Evolutionary conservation across 2,888 invertebrate genomes (phyloP).

Genomic region (Ophioninae sp.): DNA sequence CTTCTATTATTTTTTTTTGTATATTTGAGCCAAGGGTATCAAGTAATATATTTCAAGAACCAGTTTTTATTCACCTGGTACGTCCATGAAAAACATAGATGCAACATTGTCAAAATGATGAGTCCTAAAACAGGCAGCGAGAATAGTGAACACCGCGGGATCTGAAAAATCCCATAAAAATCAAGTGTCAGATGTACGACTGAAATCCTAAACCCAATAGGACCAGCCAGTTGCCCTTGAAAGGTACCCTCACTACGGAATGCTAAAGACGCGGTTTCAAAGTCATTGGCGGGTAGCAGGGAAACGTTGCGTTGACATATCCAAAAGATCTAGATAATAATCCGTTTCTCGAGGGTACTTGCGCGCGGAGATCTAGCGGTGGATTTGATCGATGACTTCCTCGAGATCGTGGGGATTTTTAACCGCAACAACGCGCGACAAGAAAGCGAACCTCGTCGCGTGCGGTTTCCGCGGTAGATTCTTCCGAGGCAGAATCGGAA

Average conservation of each 20-base stretch:
- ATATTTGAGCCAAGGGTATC: too few relatives aligned
- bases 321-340: slow-evolving; percentile 7
- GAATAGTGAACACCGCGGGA: too few relatives aligned
- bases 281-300: background rate
- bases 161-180: too few relatives aligned
- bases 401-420: slow-evolving; percentile 30
- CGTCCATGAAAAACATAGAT: too few relatives aligned
- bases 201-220: too few relatives aligned
- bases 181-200: too few relatives aligned
- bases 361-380: slow-evolving; percentile 38
- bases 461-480: slow-evolving; percentile 4
- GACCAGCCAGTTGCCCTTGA: too few relatives aligned
- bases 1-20: too few relatives aligned
- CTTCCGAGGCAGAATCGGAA: slow-evolving; percentile 1
- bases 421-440: background rate
- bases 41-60: too few relatives aligned
- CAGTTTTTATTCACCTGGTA: too few relatives aligned
- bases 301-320: background rate
- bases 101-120: background rate
- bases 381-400: slow-evolving; percentile 43
- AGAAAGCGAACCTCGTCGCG: slow-evolving; percentile 7
- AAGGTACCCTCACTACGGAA: background rate
- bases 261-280: background rate
- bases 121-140: background rate
- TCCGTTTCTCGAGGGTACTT: slow-evolving; percentile 33